Conservation (phyloP, 37 sponge, comb jelly and placozoan species). For the Axinella damicornis region DNA sequence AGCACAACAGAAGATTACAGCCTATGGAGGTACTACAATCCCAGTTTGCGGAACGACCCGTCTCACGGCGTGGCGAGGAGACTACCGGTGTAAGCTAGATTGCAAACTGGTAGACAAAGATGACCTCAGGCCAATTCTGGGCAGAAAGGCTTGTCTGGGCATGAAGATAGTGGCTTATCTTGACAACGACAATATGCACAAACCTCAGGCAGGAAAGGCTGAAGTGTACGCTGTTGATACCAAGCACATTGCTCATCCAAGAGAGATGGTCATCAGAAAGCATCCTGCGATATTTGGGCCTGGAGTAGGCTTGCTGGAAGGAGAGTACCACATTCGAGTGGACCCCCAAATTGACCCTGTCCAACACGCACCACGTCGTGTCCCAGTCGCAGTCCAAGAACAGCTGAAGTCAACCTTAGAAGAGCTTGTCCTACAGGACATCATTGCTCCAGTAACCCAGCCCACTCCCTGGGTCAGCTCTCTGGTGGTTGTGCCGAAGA, state of each 20-base stretch:
- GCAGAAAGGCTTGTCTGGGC: conserved; percentile 32
- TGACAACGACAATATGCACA: conserved; percentile 35
- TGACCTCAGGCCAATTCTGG: conserved; percentile 31
- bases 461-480: conserved; percentile 67
- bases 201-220: background rate
- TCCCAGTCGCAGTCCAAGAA: conserved; percentile 50
- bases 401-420: conserved; percentile 49
- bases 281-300: conserved; percentile 19
- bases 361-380: conserved; percentile 45
- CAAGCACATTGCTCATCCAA: too few species aligned
- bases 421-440: conserved; percentile 39
- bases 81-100: background rate
- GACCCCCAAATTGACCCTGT: conserved; percentile 29
- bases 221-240: background rate
- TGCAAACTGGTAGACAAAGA: conserved; percentile 23
- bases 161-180: conserved; percentile 36
- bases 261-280: conserved; percentile 15
- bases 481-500: conserved; percentile 49
- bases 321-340: conserved; percentile 54
- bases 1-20: background rate
- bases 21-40: conserved; percentile 38
- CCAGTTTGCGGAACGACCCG: conserved; percentile 37
- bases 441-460: conserved; percentile 48
- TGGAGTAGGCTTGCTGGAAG: conserved; percentile 36
- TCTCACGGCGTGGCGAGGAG: conserved; percentile 10